These are phyloP conservation scores for Oreonectes daqikongensis DNA, from an alignment of 2,797 vertebrate species.

Conservation along the genomic window DNA sequence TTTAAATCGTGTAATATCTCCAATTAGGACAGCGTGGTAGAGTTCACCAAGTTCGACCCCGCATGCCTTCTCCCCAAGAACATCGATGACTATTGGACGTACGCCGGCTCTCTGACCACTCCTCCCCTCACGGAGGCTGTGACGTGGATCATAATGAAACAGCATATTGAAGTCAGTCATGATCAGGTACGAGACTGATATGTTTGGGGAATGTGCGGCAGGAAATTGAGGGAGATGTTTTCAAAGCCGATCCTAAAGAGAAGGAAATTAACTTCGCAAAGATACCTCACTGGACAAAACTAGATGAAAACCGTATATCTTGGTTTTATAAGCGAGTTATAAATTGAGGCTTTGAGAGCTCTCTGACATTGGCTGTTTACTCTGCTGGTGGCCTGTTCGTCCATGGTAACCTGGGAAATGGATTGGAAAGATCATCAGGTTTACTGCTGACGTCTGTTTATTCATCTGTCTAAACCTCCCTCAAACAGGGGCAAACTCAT, in stretches of 20 bases:
- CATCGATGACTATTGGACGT: conserved; percentile 91
- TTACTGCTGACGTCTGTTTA: neutral
- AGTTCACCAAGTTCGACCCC: conserved; percentile 86
- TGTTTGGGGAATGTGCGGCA: neutral
- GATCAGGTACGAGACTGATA: conserved; percentile 81
- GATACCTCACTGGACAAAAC: neutral
- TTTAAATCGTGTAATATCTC: neutral
- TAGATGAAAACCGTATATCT: neutral
- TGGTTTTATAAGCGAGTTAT: neutral
- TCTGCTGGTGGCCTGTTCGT: conserved; percentile 22
- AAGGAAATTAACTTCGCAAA: neutral
- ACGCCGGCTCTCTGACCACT: conserved; percentile 90
- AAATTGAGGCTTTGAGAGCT: neutral
- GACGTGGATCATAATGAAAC: conserved; percentile 92
- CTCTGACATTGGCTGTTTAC: neutral
- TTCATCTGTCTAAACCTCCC: neutral
- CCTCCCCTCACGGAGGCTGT: conserved; percentile 91
- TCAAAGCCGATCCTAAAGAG: neutral
- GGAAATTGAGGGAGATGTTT: conserved; percentile 3
- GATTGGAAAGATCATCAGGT: conserved; percentile 11
- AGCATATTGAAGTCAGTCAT: conserved; percentile 88
- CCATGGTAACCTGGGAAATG: conserved; percentile 26
- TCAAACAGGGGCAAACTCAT: neutral
- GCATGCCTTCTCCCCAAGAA: conserved; percentile 82
- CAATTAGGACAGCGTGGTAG: conserved; percentile 77